Evolutionary conservation across 2,113 vertebrate species (phyloP), one percentile per base, ranked within the genome.

Genomic region (Catagonus wagneri): DNA sequence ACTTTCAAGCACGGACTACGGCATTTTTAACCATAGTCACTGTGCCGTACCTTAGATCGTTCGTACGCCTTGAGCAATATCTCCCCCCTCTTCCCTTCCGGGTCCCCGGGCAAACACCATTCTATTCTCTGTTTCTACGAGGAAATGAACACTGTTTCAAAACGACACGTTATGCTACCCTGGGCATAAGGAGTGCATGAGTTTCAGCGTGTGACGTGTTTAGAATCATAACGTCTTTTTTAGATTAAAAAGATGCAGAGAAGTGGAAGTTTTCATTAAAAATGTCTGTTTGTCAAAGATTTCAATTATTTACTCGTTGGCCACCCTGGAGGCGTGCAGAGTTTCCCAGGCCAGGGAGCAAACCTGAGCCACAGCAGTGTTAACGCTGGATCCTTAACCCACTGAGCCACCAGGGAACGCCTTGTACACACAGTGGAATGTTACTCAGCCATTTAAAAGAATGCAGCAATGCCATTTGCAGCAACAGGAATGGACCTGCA

Each of bases 101-200:
- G 44, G 44, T 22, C 2, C 36, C 80, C 58, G 20, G 60, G 58
- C 16, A 29, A 44, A 16, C 36, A 68, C 65, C 2, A 7, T 6
- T 25, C 14, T 34, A n/a, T 50, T 69, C 14, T 7, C 32, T 54
- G 3, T 69, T 4, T 34, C 65, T 27, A 12, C 0, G 7, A 34
- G 13, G 22, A 27, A 34, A 27, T n/a, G 20, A n/a, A 7, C 17
- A 34, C 27, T n/a, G 36, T 74, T 83, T 74, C 20, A 29, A 54
- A 83, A 74, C 34, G 19, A 32, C 1, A 80, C n/a, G 1, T 27
- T 27, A 15, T 1, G 15, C 11, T 8, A 6, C 34, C 29, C 6
- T 14, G 1, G 54, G 14, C 23, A 0, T 22, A 9, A 5, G 2
- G 2, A 56, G 12, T 11, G 5, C 5, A 32, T 7, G 11, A 34